Conservation (phyloP, 2,888 invertebrate species). For the Mayetiola destructor region DNA sequence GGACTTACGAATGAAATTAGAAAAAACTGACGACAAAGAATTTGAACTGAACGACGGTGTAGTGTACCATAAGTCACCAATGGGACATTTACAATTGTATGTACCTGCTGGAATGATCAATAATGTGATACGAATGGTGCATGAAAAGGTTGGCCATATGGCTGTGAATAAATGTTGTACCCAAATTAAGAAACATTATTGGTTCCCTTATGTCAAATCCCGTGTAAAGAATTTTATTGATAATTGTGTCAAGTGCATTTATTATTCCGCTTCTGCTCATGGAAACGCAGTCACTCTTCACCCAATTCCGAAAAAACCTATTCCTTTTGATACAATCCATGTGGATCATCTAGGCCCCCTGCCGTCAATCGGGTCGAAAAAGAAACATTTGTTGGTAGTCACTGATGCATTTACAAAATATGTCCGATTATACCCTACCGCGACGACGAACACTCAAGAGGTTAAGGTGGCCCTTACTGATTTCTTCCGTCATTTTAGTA, state of each 20-base stretch:
- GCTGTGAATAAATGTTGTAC: not conserved
- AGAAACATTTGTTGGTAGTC: not conserved
- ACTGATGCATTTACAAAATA: conserved; percentile 8
- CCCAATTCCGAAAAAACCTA: not conserved
- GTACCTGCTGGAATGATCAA: not conserved
- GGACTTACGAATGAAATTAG: not conserved
- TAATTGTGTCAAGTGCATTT: not conserved
- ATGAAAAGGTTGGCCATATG: not conserved
- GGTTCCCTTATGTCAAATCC: not conserved
- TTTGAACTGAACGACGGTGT: not conserved
- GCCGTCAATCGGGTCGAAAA: not conserved
- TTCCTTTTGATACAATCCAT: not conserved
- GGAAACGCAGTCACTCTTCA: not conserved
- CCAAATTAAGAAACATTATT: not conserved
- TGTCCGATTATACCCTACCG: not conserved
- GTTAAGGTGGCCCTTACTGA: not conserved
- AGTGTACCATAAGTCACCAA: not conserved
- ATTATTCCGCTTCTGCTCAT: not conserved
- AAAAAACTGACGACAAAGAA: not conserved
- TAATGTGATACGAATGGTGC: not conserved
- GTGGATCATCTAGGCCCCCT: not conserved
- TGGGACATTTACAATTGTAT: not conserved
- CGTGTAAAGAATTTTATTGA: not conserved
- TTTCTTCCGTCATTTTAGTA: not conserved
- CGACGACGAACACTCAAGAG: not conserved